Conservation (phyloP, 2,888 invertebrate genomes). For the Aphodius sticticus region DNA sequence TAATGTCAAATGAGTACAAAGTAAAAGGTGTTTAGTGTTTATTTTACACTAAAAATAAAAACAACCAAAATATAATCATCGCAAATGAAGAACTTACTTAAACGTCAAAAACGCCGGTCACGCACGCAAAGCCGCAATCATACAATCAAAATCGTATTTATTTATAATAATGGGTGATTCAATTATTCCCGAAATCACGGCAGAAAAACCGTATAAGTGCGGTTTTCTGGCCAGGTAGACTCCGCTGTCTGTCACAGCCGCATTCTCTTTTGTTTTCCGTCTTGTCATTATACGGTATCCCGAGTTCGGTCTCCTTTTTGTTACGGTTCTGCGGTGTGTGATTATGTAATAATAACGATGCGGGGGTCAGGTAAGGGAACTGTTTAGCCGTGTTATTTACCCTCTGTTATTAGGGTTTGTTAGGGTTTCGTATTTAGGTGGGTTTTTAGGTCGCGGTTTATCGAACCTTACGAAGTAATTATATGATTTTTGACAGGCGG, state of each 20-base stretch:
- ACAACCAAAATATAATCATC: too few species aligned
- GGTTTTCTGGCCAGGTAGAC: not conserved
- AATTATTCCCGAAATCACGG: not conserved
- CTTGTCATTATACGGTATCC: not conserved
- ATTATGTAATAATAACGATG: constrained; percentile 14
- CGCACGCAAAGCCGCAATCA: not conserved
- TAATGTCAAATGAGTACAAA: too few species aligned
- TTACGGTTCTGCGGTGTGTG: constrained; percentile 18
- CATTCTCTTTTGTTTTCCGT: not conserved
- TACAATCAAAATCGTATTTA: not conserved
- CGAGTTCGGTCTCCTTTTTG: constrained; percentile 7
- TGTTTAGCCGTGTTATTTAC: constrained; percentile 15
- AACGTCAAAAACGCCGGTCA: not conserved
- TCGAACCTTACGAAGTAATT: not conserved
- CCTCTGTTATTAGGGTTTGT: constrained; percentile 20
- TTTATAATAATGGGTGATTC: not conserved
- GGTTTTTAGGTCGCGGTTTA: not conserved
- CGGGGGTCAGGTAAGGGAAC: constrained; percentile 18
- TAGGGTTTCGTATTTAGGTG: not conserved
- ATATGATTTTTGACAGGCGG: not conserved
- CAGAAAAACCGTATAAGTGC: not conserved
- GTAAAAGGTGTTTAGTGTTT: too few species aligned
- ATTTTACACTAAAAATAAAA: too few species aligned
- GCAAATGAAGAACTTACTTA: too few species aligned
- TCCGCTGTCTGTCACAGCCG: not conserved